These are phyloP conservation scores for Dinothrombium tinctorium DNA, from an alignment of 1,140 invertebrate species.

Conservation along the genomic window DNA sequence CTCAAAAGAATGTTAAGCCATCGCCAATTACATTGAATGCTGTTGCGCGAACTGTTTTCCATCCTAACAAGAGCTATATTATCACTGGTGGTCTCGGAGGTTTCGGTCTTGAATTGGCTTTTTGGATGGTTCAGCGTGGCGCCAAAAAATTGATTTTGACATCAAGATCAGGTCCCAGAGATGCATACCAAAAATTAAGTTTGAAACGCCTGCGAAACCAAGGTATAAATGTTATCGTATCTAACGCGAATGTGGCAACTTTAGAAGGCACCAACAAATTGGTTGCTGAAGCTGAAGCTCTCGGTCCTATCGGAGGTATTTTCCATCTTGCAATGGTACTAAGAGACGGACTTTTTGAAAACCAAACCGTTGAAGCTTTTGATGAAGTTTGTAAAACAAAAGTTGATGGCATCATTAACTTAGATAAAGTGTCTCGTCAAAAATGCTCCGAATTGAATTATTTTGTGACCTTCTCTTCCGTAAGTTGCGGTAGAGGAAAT, in stretches of 20 bases:
- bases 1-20: conserved; percentile 11
- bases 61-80: conserved; percentile 57
- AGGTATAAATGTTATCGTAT: conserved; percentile 40
- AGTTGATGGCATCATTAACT: conserved; percentile 37
- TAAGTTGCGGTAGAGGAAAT: conserved; percentile 81
- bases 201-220: conserved; percentile 30
- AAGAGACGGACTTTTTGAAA: conserved; percentile 63
- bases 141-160: conserved; percentile 59
- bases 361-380: conserved; percentile 57
- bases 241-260: conserved; percentile 36
- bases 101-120: conserved; percentile 70
- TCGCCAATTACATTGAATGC: conserved; percentile 22
- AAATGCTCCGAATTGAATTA: conserved; percentile 55
- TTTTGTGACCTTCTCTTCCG: conserved; percentile 81
- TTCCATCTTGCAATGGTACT: conserved; percentile 76
- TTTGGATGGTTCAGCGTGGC: conserved; percentile 67
- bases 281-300: conserved; percentile 35
- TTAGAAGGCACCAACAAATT: conserved; percentile 39
- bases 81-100: conserved; percentile 72
- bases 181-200: conserved; percentile 47
- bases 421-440: conserved; percentile 45
- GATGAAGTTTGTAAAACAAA: conserved; percentile 34
- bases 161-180: conserved; percentile 58
- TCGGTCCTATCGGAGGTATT: conserved; percentile 60
- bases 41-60: conserved; percentile 56